phyloP scores from a whole-genome alignment of 2,113 vertebrate genomes.

The Aepyceros melampus region DNA sequence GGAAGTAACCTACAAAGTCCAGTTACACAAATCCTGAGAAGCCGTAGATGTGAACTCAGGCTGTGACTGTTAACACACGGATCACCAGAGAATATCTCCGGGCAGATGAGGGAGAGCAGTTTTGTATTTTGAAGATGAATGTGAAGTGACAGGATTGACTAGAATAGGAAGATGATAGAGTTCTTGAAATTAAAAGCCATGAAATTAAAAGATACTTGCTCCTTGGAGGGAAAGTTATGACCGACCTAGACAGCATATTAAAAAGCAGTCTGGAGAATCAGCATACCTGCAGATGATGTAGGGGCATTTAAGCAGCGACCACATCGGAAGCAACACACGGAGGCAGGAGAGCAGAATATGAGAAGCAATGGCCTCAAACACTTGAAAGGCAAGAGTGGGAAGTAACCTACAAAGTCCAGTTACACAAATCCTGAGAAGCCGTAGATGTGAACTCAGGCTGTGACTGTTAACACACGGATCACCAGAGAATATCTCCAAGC shows the following conservation, averaged over 20 bases:
- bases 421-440: background rate
- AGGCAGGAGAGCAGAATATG: background rate
- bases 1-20: background rate
- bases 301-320: background rate
- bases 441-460: rapidly evolving
- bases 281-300: too few relatives aligned
- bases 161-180: background rate
- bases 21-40: background rate
- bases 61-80: background rate
- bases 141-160: background rate
- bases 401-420: background rate
- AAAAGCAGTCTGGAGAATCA: background rate
- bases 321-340: rapidly evolving
- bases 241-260: background rate
- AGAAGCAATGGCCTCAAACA: background rate
- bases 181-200: background rate
- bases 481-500: rapidly evolving
- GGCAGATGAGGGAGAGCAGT: background rate
- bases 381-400: background rate
- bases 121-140: background rate
- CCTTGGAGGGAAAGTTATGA: background rate
- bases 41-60: background rate
- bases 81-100: background rate
- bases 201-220: background rate
- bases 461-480: background rate